phyloP scores from a whole-genome alignment of 92 coral and sea anemone genomes.

The Palythoa grandiflora region DNA sequence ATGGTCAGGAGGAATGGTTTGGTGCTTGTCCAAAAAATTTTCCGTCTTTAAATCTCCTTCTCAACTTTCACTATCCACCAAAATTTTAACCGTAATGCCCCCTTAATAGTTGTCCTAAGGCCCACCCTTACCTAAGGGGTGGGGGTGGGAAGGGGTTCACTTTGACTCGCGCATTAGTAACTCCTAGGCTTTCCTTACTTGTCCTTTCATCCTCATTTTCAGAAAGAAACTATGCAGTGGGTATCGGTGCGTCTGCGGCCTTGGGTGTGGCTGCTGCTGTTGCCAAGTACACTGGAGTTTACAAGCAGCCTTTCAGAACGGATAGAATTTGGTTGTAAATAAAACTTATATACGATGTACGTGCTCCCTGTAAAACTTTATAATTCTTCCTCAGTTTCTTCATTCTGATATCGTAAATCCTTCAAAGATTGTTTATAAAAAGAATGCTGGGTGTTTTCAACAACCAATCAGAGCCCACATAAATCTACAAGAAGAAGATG shows the following conservation, averaged over 20 bases:
- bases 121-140: too few relatives aligned
- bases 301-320: constrained; percentile 91
- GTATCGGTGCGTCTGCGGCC: constrained; percentile 74
- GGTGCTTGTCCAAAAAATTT: too few relatives aligned
- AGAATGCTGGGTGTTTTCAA: not conserved
- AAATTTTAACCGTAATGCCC: too few relatives aligned
- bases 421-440: not conserved
- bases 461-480: not conserved
- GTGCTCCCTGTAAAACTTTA: too few relatives aligned
- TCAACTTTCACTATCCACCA: too few relatives aligned
- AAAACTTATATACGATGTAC: not conserved
- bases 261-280: constrained; percentile 81
- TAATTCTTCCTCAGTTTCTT: not conserved
- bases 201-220: not conserved
- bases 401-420: not conserved
- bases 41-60: too few relatives aligned
- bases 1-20: too few relatives aligned
- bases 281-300: constrained; percentile 93
- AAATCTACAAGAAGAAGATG: not conserved
- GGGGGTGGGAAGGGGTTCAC: too few relatives aligned
- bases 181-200: not conserved
- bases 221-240: constrained; percentile 90
- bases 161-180: too few relatives aligned
- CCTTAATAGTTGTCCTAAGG: too few relatives aligned
- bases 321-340: constrained; percentile 77